A percentile compares a stretch with the other conserved stretches of the same genome.
These are phyloP conservation scores for Polypterus senegalus DNA, from an alignment of 2,113 vertebrate species.

Conservation along the genomic window DNA sequence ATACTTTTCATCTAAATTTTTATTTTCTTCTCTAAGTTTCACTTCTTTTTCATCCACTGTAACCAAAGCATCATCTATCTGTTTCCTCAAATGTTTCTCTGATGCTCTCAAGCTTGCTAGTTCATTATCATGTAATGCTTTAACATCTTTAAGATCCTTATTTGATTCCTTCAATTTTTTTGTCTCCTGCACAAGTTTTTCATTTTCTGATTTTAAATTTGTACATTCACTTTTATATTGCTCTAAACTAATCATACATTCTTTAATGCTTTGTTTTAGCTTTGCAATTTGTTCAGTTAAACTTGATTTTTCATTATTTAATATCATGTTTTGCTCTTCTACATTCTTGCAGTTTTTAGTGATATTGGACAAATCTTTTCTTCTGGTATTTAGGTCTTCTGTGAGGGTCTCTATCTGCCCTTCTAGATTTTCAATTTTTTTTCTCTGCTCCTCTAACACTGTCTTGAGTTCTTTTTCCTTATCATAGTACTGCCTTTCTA, in stretches of 20 bases:
- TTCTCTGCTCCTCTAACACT: conserved; percentile 35
- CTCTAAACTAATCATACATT: conserved; percentile 29
- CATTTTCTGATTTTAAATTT: conserved; percentile 37
- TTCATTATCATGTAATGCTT: conserved; percentile 37
- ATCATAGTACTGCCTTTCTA: conserved; percentile 48
- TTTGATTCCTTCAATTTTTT: conserved; percentile 39
- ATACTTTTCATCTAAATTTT: conserved; percentile 51
- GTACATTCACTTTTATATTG: conserved; percentile 31
- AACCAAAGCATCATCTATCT: conserved; percentile 33
- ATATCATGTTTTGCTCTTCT: conserved; percentile 54
- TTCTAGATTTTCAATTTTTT: conserved; percentile 46
- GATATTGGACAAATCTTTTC: conserved; percentile 45
- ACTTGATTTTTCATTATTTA: conserved; percentile 45
- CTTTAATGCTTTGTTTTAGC: conserved; percentile 38
- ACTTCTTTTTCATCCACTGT: conserved; percentile 46
- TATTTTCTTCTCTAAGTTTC: conserved; percentile 46
- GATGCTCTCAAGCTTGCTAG: conserved; percentile 41
- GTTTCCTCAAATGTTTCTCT: conserved; percentile 52
- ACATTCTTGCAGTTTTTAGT: conserved; percentile 52
- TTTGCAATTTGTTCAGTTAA: conserved; percentile 35
- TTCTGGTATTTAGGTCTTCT: conserved; percentile 48
- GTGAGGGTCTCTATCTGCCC: conserved; percentile 35
- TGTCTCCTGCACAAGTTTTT: conserved; percentile 35
- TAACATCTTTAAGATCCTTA: conserved; percentile 35
- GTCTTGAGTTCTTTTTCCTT: conserved; percentile 38